A percentile compares a stretch with the other conserved stretches of the same genome.
These are phyloP conservation scores for Papilio machaon DNA, from an alignment of 1,140 invertebrate genomes.

Conservation along the genomic window DNA sequence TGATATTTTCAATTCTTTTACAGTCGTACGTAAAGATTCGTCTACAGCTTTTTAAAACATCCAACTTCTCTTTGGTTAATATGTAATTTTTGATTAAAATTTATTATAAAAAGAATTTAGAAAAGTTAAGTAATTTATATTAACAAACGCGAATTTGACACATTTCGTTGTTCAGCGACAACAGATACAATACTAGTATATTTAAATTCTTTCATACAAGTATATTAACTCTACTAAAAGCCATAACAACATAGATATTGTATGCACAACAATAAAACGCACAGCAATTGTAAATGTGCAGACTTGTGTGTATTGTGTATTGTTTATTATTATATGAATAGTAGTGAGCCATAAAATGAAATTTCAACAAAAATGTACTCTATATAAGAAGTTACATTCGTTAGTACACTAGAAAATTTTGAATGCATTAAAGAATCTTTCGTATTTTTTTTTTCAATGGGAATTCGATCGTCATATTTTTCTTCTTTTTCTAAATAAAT, in stretches of 20 bases:
- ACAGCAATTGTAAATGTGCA: constrained; percentile 11
- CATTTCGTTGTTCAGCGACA: neutral
- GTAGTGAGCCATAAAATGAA: too few species aligned
- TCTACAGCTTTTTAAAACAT: neutral
- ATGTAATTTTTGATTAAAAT: neutral
- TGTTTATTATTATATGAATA: neutral
- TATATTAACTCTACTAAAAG: neutral
- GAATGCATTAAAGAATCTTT: neutral
- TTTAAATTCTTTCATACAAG: neutral
- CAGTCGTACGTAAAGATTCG: constrained; percentile 9
- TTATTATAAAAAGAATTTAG: neutral
- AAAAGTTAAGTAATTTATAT: neutral
- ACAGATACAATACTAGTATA: neutral
- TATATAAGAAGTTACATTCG: neutral
- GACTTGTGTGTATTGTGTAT: neutral
- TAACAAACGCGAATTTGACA: neutral
- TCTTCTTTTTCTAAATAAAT: neutral
- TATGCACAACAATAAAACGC: constrained; percentile 19
- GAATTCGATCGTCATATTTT: neutral
- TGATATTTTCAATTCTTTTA: constrained; percentile 11
- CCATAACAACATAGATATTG: constrained; percentile 17
- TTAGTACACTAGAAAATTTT: neutral
- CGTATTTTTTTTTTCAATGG: neutral
- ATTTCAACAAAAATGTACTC: too few species aligned
- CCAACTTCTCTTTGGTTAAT: neutral